phyloP scores from a whole-genome alignment of 2,888 invertebrate genomes.

The Perithous albicinctus region DNA sequence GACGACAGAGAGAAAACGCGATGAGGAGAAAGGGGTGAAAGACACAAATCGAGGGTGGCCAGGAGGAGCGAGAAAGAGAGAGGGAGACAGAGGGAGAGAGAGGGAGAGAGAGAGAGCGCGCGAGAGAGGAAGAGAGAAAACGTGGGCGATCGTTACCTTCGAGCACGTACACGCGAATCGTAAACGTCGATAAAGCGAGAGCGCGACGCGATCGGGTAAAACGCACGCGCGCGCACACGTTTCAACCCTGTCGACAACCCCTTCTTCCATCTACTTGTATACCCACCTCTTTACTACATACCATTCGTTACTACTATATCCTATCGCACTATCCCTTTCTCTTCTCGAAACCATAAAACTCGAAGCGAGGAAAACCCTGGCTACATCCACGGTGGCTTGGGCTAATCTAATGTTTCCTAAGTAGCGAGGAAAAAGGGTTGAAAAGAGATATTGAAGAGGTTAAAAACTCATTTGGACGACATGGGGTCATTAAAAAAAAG shows the following conservation, averaged over 20 bases:
- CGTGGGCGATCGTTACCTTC: conserved; percentile 57
- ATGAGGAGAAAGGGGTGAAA: conserved; percentile 28
- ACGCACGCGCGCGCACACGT: conserved; percentile 57
- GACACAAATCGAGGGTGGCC: conserved; percentile 24
- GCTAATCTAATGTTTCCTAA: conserved; percentile 26
- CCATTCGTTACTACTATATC: conserved; percentile 7
- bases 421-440: background rate
- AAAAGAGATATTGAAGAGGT: conserved; percentile 37
- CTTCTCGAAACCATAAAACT: conserved; percentile 34
- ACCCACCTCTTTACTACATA: conserved; percentile 12
- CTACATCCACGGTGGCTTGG: background rate
- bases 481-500: background rate
- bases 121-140: conserved; percentile 39
- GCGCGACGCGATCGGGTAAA: conserved; percentile 51
- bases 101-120: too few species aligned
- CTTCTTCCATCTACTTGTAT: conserved; percentile 18
- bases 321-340: conserved; percentile 14
- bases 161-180: conserved; percentile 64
- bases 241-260: conserved; percentile 31
- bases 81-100: conserved; percentile 49
- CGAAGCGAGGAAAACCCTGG: conserved; percentile 23
- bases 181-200: conserved; percentile 63
- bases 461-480: conserved; percentile 43
- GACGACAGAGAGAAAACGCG: conserved; percentile 51
- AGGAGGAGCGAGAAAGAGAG: conserved; percentile 50